These are phyloP conservation scores for Holothuria glaberrima DNA, from an alignment of 35 echinoderm and acorn worm genomes.

Conservation along the genomic window DNA sequence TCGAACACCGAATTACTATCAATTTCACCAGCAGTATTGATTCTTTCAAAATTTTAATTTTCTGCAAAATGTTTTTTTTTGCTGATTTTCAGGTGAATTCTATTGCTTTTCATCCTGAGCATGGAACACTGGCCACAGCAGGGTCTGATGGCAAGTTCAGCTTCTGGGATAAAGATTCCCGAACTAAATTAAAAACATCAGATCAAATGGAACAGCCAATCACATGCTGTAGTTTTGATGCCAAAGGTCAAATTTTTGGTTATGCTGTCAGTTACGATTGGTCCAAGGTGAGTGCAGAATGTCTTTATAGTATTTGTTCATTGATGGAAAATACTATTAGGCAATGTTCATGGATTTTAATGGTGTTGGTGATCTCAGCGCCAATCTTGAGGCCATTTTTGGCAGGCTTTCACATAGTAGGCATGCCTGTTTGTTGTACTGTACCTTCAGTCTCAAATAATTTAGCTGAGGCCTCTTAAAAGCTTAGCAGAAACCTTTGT, in stretches of 20 bases:
- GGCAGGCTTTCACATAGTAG: too few relatives aligned
- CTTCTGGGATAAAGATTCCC: conserved; percentile 96
- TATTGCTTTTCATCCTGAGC: conserved; percentile 98
- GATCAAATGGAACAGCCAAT: conserved; percentile 97
- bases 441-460: too few relatives aligned
- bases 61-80: not conserved
- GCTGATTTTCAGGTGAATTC: conserved; percentile 79
- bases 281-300: conserved; percentile 88
- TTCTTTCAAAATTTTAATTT: not conserved
- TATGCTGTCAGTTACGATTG: conserved; percentile 96
- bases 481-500: too few relatives aligned
- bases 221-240: conserved; percentile 89
- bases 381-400: too few relatives aligned
- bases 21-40: not conserved
- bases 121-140: conserved; percentile 92
- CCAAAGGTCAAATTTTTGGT: conserved; percentile 98
- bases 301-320: not conserved
- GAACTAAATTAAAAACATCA: conserved; percentile 99
- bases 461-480: too few relatives aligned
- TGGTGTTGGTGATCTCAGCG: too few relatives aligned
- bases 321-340: too few relatives aligned
- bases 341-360: too few relatives aligned
- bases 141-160: conserved; percentile 98
- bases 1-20: too few relatives aligned
- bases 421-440: too few relatives aligned